phyloP scores from a whole-genome alignment of 2,888 invertebrate genomes.

The Mythimna loreyi region DNA sequence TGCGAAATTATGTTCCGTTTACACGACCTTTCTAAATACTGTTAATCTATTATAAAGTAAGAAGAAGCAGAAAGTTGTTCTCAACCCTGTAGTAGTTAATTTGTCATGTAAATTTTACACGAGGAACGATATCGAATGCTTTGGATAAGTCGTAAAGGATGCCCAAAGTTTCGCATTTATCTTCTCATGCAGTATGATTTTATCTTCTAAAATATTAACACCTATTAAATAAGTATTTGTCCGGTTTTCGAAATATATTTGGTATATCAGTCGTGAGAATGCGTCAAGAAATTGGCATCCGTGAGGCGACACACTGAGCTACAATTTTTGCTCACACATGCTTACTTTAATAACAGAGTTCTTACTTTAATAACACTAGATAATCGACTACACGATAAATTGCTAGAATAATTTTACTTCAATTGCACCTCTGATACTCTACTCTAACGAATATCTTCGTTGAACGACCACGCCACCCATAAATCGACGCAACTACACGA shows the following conservation, averaged over 20 bases:
- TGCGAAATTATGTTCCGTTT: too few relatives aligned
- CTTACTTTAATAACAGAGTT: conserved; percentile 9
- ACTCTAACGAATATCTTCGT: conserved; percentile 26
- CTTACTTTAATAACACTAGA: conserved; percentile 4
- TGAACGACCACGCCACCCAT: conserved; percentile 62
- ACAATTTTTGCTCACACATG: background rate
- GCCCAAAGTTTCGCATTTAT: background rate
- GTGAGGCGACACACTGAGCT: background rate
- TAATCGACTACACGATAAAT: conserved; percentile 11
- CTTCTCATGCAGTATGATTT: background rate
- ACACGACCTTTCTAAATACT: background rate
- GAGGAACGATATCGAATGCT: background rate
- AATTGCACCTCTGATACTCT: conserved; percentile 24
- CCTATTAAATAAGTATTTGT: background rate
- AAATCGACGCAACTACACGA: conserved; percentile 75
- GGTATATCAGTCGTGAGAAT: background rate
- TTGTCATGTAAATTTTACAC: background rate
- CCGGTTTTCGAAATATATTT: background rate
- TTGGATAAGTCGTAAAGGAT: background rate
- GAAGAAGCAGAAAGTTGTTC: background rate
- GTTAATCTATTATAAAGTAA: background rate
- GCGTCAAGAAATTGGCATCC: background rate
- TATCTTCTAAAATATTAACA: too few relatives aligned
- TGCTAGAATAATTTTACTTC: conserved; percentile 6
- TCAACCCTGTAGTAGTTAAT: background rate